Percentiles rank a stretch among this genome's conserved stretches.
These are phyloP conservation scores for Hypsopygia costalis DNA, from an alignment of 2,888 invertebrate species.

Conservation along the genomic window DNA sequence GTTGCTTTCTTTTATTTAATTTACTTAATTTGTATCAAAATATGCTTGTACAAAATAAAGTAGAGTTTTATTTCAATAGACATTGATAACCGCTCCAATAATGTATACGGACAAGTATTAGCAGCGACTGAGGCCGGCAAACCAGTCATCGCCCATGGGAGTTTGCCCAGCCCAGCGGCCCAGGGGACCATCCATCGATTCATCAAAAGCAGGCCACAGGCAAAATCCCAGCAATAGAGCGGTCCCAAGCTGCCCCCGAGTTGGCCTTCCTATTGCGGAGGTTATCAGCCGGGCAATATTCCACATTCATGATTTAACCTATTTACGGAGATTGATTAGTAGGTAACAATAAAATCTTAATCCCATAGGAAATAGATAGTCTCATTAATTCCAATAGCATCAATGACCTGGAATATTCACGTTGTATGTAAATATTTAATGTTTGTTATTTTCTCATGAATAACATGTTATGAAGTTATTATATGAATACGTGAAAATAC, in stretches of 20 bases:
- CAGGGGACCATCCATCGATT: conserved; percentile 46
- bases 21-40: too few relatives aligned
- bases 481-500: too few relatives aligned
- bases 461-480: too few relatives aligned
- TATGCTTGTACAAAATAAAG: too few relatives aligned
- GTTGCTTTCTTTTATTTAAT: too few relatives aligned
- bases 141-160: conserved; percentile 21
- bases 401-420: too few relatives aligned
- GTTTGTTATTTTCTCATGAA: too few relatives aligned
- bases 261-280: conserved; percentile 17
- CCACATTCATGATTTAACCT: conserved; percentile 12
- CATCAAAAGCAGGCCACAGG: conserved; percentile 45
- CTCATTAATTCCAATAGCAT: not conserved
- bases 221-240: conserved; percentile 27
- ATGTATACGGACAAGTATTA: not conserved
- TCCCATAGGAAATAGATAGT: not conserved
- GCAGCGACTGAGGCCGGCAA: not conserved
- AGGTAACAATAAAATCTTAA: conserved; percentile 6
- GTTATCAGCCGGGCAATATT: conserved; percentile 16
- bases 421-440: too few relatives aligned
- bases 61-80: too few relatives aligned
- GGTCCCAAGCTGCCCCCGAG: conserved; percentile 21
- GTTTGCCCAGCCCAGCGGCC: conserved; percentile 32
- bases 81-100: too few relatives aligned
- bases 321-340: conserved; percentile 11